Evolutionary conservation across 53 echinoderm and acorn worm genomes (phyloP).

Genomic region (Echinarachnius parma): DNA sequence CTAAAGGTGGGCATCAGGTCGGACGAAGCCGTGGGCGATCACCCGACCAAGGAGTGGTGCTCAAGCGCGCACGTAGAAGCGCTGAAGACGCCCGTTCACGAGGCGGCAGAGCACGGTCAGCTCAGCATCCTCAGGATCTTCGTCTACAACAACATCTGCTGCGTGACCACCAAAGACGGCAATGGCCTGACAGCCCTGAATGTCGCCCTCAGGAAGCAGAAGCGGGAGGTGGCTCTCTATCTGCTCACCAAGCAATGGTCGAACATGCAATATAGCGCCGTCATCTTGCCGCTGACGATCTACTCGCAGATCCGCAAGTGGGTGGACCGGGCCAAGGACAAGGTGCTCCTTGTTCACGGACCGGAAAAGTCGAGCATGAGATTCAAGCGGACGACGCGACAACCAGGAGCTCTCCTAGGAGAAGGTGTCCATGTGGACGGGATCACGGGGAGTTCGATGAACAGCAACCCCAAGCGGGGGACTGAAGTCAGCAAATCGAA

Average conservation of each 20-base stretch:
- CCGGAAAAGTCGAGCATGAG: constrained; percentile 66
- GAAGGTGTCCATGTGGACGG: constrained; percentile 90
- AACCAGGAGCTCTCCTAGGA: constrained; percentile 67
- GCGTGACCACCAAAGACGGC: constrained; percentile 85
- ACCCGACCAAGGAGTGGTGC: constrained; percentile 91
- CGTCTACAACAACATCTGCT: constrained; percentile 83
- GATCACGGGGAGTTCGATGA: constrained; percentile 66
- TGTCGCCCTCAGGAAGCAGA: constrained; percentile 74
- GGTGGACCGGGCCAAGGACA: constrained; percentile 89
- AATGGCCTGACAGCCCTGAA: constrained; percentile 84
- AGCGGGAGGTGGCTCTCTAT: constrained; percentile 83
- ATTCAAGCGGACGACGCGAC: constrained; percentile 51
- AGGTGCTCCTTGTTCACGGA: constrained; percentile 73
- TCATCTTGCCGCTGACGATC: constrained; percentile 72
- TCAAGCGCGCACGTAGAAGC: constrained; percentile 71
- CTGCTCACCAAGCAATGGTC: constrained; percentile 95
- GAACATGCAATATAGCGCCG: constrained; percentile 77
- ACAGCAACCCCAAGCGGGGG: constrained; percentile 65
- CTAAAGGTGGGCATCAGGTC: constrained; percentile 70
- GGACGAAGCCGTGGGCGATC: constrained; percentile 87
- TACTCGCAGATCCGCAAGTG: constrained; percentile 76
- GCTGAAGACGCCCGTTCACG: constrained; percentile 80
- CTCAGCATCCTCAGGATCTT: constrained; percentile 86
- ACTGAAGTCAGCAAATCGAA: constrained; percentile 11
- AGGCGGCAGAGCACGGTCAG: constrained; percentile 87